Base-by-base conservation (phyloP, 1,140 invertebrate genomes). In the Drosophila fuyamai region DNA sequence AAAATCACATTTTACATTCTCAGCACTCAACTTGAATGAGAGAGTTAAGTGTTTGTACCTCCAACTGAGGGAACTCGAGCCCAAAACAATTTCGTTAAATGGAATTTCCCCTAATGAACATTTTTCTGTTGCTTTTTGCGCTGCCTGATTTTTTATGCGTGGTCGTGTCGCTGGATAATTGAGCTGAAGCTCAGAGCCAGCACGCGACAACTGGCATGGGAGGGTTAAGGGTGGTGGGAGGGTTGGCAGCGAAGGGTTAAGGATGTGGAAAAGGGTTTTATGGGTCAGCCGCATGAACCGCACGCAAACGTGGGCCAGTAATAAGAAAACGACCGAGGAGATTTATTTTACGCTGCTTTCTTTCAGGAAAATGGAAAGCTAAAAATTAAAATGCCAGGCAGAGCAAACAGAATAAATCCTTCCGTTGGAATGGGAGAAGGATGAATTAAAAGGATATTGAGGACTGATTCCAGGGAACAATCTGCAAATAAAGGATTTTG, bases 81-180 rank as follows among this genome's bases (percentile, higher is more conserved):
- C 73, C 73, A 77, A 77, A 77, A 61, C 79, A 81, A 81, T 81
- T 81, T 77, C 62, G 57, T 76, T 79, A 83, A 88, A 88, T 83
- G 73, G 71, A 83, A 83, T 83, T 73, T 83, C 79, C 76, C 75
- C 76, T 82, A 88, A 86, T 86, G 83, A 82, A 83, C 76, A 79
- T 88, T 86, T 76, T 68, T 76, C 53, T 72, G 53, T 47, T 65
- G 61, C 74, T 51, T 58, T 50, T 74, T 54, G 35, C 58, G 50
- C 65, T 50, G 65, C 68, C 44, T 71, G 68, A 71, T 71, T 71
- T 71, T 71, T 71, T 71, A 71, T 71, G 68, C 59, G 65, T 66
- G 58, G 68, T 70, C 80, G 80, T 82, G 80, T 84, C 63, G 81
- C 61, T 47, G 72, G 71, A 84, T 84, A 84, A 84, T 85, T 84